Evolutionary conservation across 2,888 invertebrate genomes (phyloP), one percentile per base, ranked within the genome.

Genomic region (Tipula unca): DNA sequence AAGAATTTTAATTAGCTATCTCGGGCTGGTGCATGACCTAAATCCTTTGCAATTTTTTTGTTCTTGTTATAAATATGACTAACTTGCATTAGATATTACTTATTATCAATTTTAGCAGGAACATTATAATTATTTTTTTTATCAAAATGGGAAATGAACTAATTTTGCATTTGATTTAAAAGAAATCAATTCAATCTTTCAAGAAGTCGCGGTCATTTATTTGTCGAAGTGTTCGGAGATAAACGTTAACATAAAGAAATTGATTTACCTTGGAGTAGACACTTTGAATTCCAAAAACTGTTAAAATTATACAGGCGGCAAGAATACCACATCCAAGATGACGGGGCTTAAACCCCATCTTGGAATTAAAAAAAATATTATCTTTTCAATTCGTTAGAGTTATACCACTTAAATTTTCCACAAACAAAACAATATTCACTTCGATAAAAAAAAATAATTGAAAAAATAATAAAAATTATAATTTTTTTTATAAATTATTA

Each of bases 221-320:
- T 54, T 54, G 48, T 17, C 6, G 8, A 54, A 17, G n/a, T 8
- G 48, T 17, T 13, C 39, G 39, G 2, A 35, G 35, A 39, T 39
- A 39, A 39, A 39, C 10, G 10, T 13, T 39, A 13, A 29, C 1
- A 3, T 29, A 82, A 82, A 82, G 10, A 29, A 32, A 82, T 29
- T 32, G n/a, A 82, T 29, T 86, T 86, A 86, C 86, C 86, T 86
- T 86, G n/a, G 86, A 36, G 29, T 69, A 13, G 82, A 35, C 84
- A 29, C 39, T 42, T 86, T 86, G 86, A 48, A 86, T 35, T 86
- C 85, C 86, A 36, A 39, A 69, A 35, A 86, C 84, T 17, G 35
- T 6, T 29, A 84, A 84, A 32, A 84, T 32, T 32, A 84, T 32
- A 32, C 29, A 32, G 10, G 35, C 35, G 35, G 84, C 84, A 17